These are phyloP conservation scores for Ruditapes philippinarum DNA, from an alignment of 1,140 invertebrate genomes.

Conservation along the genomic window DNA sequence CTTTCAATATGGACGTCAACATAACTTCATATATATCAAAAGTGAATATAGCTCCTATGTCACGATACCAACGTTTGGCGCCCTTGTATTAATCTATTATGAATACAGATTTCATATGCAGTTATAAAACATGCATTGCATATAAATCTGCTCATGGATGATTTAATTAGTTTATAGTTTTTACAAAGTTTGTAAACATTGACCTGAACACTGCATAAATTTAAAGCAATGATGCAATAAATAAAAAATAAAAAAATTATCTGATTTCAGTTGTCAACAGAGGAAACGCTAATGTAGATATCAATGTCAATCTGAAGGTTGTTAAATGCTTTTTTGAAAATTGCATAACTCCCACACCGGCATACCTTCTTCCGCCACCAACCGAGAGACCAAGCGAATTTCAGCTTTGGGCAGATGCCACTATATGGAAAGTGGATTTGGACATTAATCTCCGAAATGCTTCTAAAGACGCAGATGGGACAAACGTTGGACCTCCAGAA, in stretches of 20 bases:
- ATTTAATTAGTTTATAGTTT: too few relatives aligned
- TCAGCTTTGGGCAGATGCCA: conserved; percentile 69
- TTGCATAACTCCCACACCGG: conserved; percentile 78
- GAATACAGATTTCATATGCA: too few relatives aligned
- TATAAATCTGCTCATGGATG: too few relatives aligned
- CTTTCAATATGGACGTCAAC: too few relatives aligned
- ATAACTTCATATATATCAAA: too few relatives aligned
- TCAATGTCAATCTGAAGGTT: not conserved
- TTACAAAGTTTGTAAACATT: too few relatives aligned
- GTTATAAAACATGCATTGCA: too few relatives aligned
- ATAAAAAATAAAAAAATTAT: not conserved
- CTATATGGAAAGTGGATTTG: not conserved
- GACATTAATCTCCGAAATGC: not conserved
- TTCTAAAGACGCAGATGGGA: too few relatives aligned
- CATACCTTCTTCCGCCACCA: conserved; percentile 64
- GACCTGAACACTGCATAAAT: too few relatives aligned
- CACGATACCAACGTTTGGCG: too few relatives aligned
- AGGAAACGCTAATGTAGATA: not conserved
- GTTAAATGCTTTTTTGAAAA: conserved; percentile 78
- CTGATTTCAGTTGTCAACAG: not conserved
- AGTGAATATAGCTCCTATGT: too few relatives aligned
- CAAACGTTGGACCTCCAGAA: not conserved
- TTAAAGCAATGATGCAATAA: not conserved
- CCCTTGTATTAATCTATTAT: too few relatives aligned
- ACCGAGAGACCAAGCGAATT: conserved; percentile 62